phyloP scores from a whole-genome alignment of 2,113 vertebrate genomes.

The Otolemur garnettii region DNA sequence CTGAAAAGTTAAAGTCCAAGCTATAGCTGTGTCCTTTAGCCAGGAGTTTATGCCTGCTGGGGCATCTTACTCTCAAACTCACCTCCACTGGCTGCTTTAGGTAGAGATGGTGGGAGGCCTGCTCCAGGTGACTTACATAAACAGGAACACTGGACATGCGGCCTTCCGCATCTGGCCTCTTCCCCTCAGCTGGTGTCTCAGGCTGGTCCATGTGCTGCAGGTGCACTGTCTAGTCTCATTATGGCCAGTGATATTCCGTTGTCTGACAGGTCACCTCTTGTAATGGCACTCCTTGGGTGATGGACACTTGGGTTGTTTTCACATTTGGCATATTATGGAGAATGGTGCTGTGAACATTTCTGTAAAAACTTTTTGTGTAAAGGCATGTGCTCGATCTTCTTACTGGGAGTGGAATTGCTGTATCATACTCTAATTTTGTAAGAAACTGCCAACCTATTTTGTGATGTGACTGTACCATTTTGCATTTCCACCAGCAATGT shows the following conservation, averaged over 20 bases:
- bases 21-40: too few relatives aligned
- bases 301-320: neutral
- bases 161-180: neutral
- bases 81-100: neutral
- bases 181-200: neutral
- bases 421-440: neutral
- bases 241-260: neutral
- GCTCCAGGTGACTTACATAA: neutral
- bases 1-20: too few relatives aligned
- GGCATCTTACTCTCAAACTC: neutral
- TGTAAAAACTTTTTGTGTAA: neutral
- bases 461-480: neutral
- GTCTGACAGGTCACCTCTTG: neutral
- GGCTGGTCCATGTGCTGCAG: too few relatives aligned
- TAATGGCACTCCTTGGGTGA: neutral
- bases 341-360: neutral
- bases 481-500: neutral
- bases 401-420: neutral
- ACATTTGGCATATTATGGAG: neutral
- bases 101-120: neutral
- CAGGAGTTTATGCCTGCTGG: neutral
- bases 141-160: neutral
- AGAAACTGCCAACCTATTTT: constrained; percentile 21
- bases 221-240: too few relatives aligned
- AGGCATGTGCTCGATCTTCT: neutral